Evolutionary conservation across 2,113 vertebrate species (phyloP), one percentile per base, ranked within the genome.

Genomic region (Pleuronectes platessa): DNA sequence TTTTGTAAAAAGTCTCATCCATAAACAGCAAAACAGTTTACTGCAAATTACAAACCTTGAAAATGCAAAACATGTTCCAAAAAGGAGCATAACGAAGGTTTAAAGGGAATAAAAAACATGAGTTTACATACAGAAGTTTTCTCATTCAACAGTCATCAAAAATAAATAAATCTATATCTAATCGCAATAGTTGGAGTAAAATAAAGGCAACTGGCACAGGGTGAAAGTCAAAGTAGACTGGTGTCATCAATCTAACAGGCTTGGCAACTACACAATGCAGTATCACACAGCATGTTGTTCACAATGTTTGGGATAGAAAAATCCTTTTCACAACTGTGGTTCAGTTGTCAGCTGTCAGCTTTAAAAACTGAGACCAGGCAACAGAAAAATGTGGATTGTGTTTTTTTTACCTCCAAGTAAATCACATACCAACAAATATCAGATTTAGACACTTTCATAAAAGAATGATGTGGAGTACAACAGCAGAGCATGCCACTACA

Each of bases 41-140:
- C 95, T 96, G 93, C 96, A 93, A 96, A 96, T 96, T 97, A 98
- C 96, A 97, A 97, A 97, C 95, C 92, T 95, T 89, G 93, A 95
- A 95, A 95, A 97, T 94, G 94, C 90, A 95, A 96, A 91, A 96
- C 92, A 95, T 96, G 94, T 93, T 95, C 86, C 89, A 95, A 95
- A 92, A 94, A 95, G 94, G 84, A 95, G 95, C 95, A 95, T 92
- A 95, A 96, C 92, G 95, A 94, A 94, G 90, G 92, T 93, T 79
- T 84, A 83, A 94, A 93, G 93, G 86, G 82, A 85, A 72, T 89
- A 84, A 79, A 73, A 76, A 73, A 47, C 68, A 83, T 83, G 77
- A 83, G 62, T 79, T 86, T 76, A 87, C 84, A 86, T 73, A 86
- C 63, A 82, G 71, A 80, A 79, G 68, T 78, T 58, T 56, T 93